phyloP scores from a whole-genome alignment of 37 sponge, comb jelly and placozoan species.

The Mnemiopsis leidyi region DNA sequence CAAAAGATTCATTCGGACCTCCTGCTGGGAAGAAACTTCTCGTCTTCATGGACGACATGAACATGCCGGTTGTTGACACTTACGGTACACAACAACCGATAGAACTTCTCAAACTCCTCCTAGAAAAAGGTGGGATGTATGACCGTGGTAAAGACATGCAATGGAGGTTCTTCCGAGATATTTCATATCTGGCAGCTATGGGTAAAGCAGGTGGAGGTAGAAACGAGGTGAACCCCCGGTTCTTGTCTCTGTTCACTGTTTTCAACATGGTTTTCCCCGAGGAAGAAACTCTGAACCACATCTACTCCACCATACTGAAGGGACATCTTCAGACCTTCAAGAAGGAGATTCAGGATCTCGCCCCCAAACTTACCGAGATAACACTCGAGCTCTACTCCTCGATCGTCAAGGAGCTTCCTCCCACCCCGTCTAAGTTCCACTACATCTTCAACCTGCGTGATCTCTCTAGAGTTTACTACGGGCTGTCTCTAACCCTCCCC shows the following conservation, averaged over 20 bases:
- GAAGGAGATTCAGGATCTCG: conserved; percentile 82
- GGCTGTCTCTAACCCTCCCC: conserved; percentile 80
- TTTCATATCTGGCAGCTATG: conserved; percentile 94
- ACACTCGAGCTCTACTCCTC: conserved; percentile 91
- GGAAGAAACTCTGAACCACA: conserved; percentile 82
- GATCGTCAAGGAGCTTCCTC: conserved; percentile 88
- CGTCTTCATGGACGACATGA: conserved; percentile 98
- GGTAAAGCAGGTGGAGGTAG: conserved; percentile 99
- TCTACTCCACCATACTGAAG: conserved; percentile 86
- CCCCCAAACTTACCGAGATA: conserved; percentile 75
- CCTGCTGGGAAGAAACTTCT: conserved; percentile 92
- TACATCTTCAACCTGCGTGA: conserved; percentile 99
- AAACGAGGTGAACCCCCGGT: conserved; percentile 93
- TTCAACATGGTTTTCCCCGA: conserved; percentile 97
- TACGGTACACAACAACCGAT: conserved; percentile 99
- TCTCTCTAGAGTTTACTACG: conserved; percentile 96
- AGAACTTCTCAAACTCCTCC: conserved; percentile 91
- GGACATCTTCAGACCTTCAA: conserved; percentile 91
- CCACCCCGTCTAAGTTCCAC: conserved; percentile 98
- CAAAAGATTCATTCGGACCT: conserved; percentile 96
- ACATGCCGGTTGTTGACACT: conserved; percentile 95
- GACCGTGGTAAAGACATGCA: conserved; percentile 97
- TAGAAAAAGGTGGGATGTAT: conserved; percentile 96
- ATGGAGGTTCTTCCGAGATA: conserved; percentile 94
- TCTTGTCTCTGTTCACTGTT: conserved; percentile 91